Evolutionary conservation across 2,797 vertebrate species (phyloP).

Genomic region (Enteromius mattozi): DNA sequence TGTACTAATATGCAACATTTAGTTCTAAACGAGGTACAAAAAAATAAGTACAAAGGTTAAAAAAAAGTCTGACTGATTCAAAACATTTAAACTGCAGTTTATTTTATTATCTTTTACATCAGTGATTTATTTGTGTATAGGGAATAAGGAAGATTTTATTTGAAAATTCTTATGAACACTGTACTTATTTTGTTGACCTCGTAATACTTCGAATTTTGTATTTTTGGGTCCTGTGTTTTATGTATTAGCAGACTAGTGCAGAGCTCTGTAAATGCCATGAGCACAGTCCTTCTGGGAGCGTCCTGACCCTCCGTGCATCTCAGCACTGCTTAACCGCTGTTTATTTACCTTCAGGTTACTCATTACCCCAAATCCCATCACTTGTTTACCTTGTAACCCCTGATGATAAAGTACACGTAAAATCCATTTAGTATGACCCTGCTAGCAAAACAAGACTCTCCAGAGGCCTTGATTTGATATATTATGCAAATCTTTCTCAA

Average conservation of each 20-base stretch:
- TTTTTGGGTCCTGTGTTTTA: neutral
- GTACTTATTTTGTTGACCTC: neutral
- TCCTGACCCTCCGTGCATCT: slow-evolving; percentile 47
- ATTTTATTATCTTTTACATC: neutral
- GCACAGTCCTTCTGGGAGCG: slow-evolving; percentile 11
- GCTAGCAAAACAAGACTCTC: slow-evolving; percentile 9
- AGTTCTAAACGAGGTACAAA: too few species aligned
- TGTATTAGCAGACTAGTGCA: neutral
- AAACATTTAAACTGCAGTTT: neutral
- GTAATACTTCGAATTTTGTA: neutral
- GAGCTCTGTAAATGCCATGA: neutral
- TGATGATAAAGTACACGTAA: slow-evolving; percentile 48
- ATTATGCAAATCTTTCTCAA: slow-evolving; percentile 29
- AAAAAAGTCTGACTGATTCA: neutral
- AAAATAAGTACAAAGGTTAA: neutral
- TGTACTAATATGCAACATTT: neutral
- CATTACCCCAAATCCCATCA: slow-evolving; percentile 57
- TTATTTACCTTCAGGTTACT: slow-evolving; percentile 56
- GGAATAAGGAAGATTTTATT: neutral
- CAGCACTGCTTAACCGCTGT: slow-evolving; percentile 31
- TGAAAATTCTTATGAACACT: neutral
- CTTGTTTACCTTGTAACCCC: slow-evolving; percentile 48
- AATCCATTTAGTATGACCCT: slow-evolving; percentile 54
- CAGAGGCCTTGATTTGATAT: slow-evolving; percentile 14
- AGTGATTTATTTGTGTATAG: neutral